These are phyloP conservation scores for Aplocera efformata DNA, from an alignment of 2,888 invertebrate genomes.

Conservation along the genomic window DNA sequence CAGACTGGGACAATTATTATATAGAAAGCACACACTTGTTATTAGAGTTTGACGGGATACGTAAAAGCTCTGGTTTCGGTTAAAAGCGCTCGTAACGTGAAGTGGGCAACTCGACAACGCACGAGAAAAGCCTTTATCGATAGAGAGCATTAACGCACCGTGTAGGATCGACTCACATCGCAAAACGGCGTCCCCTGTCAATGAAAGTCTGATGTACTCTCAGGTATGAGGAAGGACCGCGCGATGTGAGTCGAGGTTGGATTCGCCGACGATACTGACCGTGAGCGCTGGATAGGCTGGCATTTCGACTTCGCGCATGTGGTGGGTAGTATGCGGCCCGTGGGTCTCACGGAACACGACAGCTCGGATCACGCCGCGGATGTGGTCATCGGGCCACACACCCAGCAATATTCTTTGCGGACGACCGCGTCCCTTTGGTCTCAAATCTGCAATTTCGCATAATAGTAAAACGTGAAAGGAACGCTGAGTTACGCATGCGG, in stretches of 20 bases:
- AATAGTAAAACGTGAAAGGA: constrained; percentile 71
- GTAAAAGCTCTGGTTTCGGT: neutral
- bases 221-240: neutral
- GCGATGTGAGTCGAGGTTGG: constrained; percentile 2
- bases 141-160: no score
- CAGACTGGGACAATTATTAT: neutral
- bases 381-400: constrained; percentile 96
- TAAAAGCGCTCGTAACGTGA: neutral
- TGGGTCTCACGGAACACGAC: constrained; percentile 94
- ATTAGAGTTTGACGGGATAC: neutral
- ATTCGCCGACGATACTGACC: constrained; percentile 60
- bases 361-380: constrained; percentile 94
- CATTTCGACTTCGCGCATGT: constrained; percentile 86
- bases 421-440: constrained; percentile 94
- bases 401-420: constrained; percentile 95
- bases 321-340: constrained; percentile 84
- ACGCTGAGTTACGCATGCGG: constrained; percentile 4
- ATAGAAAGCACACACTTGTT: neutral
- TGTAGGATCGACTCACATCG: no score
- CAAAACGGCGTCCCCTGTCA: no score
- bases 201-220: no score
- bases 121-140: neutral
- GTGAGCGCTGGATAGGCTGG: constrained; percentile 69
- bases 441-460: constrained; percentile 84
- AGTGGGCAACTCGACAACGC: neutral